Percentiles rank a stretch among this genome's conserved stretches.
Evolutionary conservation across 2,888 invertebrate species (phyloP).

Genomic region (Lithophane ornitopus): DNA sequence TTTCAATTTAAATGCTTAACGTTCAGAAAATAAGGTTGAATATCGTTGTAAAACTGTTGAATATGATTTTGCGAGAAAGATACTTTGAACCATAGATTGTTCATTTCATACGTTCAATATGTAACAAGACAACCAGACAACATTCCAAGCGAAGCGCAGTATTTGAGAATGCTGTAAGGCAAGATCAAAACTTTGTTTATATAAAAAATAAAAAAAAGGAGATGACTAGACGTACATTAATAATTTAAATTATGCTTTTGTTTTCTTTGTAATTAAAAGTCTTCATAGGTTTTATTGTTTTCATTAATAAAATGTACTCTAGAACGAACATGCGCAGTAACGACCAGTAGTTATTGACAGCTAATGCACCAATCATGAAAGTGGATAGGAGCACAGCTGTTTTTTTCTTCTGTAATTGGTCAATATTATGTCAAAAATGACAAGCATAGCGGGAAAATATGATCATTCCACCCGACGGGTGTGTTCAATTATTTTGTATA

Average conservation of each 20-base stretch:
- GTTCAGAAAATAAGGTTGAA: constrained; percentile 54
- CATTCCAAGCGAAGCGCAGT: not conserved
- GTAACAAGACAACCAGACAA: not conserved
- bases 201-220: not conserved
- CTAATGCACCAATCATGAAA: constrained; percentile 4
- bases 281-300: not conserved
- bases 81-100: constrained; percentile 74
- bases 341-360: not conserved
- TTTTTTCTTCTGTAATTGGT: not conserved
- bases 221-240: not conserved
- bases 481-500: constrained; percentile 1
- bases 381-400: not conserved
- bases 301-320: not conserved
- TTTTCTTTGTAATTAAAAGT: not conserved
- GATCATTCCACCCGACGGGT: too few relatives aligned
- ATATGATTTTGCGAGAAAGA: constrained; percentile 54
- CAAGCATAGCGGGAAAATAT: constrained; percentile 5
- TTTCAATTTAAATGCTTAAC: constrained; percentile 28
- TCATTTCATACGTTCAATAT: constrained; percentile 40
- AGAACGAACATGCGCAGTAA: constrained; percentile 39
- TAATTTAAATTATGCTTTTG: not conserved
- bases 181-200: not conserved
- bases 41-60: constrained; percentile 29
- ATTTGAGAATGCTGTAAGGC: not conserved
- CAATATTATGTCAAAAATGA: constrained; percentile 11